Conservation (phyloP, 23 tunicate genomes). For the Styela clava region DNA sequence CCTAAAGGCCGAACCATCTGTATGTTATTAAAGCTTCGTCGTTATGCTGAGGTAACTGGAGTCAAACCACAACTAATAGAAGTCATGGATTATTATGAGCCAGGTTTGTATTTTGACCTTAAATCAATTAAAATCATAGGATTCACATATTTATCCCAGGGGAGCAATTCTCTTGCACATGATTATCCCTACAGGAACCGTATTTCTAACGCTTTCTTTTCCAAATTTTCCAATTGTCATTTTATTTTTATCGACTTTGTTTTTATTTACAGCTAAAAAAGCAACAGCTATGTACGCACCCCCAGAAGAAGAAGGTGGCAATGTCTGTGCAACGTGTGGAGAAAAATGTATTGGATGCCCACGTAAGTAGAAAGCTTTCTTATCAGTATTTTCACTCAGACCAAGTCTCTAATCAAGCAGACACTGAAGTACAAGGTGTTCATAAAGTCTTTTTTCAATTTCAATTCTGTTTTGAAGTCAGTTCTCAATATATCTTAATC, state of each 20-base stretch:
- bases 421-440: no score
- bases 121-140: no score
- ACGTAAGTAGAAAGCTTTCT: no score
- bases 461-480: no score
- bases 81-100: conserved; percentile 66
- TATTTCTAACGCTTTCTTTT: no score
- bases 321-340: neutral
- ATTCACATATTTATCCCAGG: no score
- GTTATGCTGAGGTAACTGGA: conserved; percentile 56
- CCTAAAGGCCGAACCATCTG: conserved; percentile 33
- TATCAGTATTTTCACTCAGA: no score
- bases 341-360: conserved; percentile 2
- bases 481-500: neutral
- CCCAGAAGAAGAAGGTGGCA: neutral
- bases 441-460: no score
- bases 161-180: no score
- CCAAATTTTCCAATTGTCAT: neutral
- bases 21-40: conserved; percentile 34
- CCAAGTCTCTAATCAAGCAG: no score
- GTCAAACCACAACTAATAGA: conserved; percentile 40
- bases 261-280: neutral
- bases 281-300: neutral
- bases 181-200: no score
- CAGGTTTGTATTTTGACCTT: conserved; percentile 38
- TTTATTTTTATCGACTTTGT: neutral